Evolutionary conservation across 2,113 vertebrate genomes (phyloP).

Genomic region (Calyptommatus sinebrachiatus): DNA sequence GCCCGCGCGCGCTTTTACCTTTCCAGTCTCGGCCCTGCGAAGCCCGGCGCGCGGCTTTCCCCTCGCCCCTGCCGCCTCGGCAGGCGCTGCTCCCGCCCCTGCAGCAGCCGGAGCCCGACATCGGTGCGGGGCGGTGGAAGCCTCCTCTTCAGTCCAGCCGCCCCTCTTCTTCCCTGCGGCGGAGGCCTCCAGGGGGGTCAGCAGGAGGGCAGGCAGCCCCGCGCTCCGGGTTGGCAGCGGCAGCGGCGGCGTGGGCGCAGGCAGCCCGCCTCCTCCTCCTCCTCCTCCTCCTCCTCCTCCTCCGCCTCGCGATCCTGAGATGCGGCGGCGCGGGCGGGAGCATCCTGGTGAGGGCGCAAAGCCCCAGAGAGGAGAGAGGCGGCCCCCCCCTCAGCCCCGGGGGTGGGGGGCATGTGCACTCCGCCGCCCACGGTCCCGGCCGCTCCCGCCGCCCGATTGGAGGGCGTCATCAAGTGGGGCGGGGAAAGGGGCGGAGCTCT

Average conservation of each 20-base stretch:
- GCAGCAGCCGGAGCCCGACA: slow-evolving; percentile 30
- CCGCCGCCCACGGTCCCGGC: slow-evolving; percentile 1
- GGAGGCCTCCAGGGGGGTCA: too few species aligned
- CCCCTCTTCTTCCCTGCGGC: too few species aligned
- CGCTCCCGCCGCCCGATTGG: slow-evolving; percentile 26
- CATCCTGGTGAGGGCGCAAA: slow-evolving; percentile 23
- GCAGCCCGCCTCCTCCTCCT: neutral
- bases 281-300: too few species aligned
- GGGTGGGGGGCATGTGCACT: neutral
- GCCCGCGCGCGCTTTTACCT: slow-evolving; percentile 8
- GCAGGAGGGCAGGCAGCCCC: neutral
- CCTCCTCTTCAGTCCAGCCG: too few species aligned
- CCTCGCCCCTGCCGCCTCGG: too few species aligned
- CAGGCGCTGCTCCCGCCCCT: neutral
- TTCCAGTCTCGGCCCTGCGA: slow-evolving; percentile 18
- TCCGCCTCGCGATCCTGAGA: neutral
- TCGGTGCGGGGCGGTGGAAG: neutral
- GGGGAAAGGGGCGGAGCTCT: slow-evolving; percentile 9
- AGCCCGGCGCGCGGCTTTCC: neutral
- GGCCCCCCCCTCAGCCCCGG: neutral
- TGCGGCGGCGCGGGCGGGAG: neutral
- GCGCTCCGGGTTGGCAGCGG: neutral
- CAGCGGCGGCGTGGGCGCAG: neutral
- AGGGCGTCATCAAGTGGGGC: neutral
- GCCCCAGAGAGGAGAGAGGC: slow-evolving; percentile 2